These are phyloP conservation scores for Paedocypris micromegethes DNA, from an alignment of 2,797 vertebrate genomes.

Conservation along the genomic window DNA sequence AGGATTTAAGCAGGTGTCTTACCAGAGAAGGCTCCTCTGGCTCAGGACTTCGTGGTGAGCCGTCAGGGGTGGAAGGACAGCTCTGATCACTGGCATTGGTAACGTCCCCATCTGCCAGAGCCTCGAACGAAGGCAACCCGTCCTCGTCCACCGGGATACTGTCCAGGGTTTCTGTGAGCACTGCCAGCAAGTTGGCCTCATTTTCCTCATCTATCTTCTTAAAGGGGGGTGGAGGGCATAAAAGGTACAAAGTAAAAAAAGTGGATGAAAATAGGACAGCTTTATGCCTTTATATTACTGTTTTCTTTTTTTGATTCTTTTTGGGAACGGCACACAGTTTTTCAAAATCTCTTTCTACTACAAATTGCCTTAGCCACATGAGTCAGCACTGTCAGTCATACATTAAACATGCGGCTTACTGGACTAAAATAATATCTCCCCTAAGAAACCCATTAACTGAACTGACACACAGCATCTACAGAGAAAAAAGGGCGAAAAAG, in stretches of 20 bases:
- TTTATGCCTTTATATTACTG: slow-evolving; percentile 64
- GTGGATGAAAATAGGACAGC: slow-evolving; percentile 61
- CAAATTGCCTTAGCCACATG: slow-evolving; percentile 56
- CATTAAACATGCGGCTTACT: slow-evolving; percentile 76
- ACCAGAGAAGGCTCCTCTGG: slow-evolving; percentile 98
- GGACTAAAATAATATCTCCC: slow-evolving; percentile 75
- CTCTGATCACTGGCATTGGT: slow-evolving; percentile 92
- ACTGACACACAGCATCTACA: slow-evolving; percentile 61
- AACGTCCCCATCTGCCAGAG: slow-evolving; percentile 98
- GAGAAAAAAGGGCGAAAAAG: slow-evolving; percentile 48
- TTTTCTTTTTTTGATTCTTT: slow-evolving; percentile 47
- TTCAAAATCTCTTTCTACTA: slow-evolving; percentile 46
- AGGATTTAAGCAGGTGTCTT: slow-evolving; percentile 61
- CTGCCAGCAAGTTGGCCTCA: slow-evolving; percentile 98
- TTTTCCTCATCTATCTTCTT: slow-evolving; percentile 99
- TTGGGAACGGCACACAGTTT: background rate
- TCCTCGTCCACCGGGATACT: slow-evolving; percentile 99
- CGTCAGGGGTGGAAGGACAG: slow-evolving; percentile 88
- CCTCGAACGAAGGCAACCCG: slow-evolving; percentile 98
- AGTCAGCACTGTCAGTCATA: slow-evolving; percentile 74
- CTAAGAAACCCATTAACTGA: slow-evolving; percentile 71
- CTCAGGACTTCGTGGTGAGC: slow-evolving; percentile 88
- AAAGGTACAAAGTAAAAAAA: slow-evolving; percentile 43
- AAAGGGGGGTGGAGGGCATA: slow-evolving; percentile 47
- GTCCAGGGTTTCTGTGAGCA: slow-evolving; percentile 98